Base-by-base conservation (phyloP, 2,797 vertebrate species). In the Epinephelus coioides region DNA sequence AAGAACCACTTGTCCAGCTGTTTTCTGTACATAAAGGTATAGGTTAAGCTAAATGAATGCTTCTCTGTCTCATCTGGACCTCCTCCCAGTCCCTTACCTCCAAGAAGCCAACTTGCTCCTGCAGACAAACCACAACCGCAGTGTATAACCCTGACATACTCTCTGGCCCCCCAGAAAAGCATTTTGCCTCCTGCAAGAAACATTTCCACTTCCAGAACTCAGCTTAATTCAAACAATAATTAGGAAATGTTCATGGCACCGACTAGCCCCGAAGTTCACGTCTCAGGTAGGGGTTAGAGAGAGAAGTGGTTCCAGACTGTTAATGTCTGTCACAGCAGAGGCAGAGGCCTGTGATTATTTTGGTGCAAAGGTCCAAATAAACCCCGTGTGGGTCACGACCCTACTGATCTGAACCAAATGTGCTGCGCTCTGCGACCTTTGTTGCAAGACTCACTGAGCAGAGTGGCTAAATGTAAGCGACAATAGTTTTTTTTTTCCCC, bases 381-480 rank as follows among this genome's bases (percentile, higher is more conserved):
- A 94, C 86, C 83, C 53, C 2, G 6, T 23, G 65, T 60, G 82
- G 89, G 90, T 93, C 86, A 59, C 6, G 79, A 93, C 93, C 92
- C 89, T 44, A 18, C 87, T 92, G 88, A 94, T 94, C 85, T 86
- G 89, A 94, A 92, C 91, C 93, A 94, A 95, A 95, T 94, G 93
- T 84, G 82, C 84, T 7, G 51, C 44, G 60, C 85, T 92, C 85
- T 85, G 76, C 55, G 53, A 83, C 80, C 84, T 89, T 87, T 79
- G 78, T 82, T 77, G 78, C 86, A 87, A 87, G 79, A 80, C 82
- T 79, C 67, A 73, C 30, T 4, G 6, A 6, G 69, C 67, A 49
- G 55, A 88, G 78, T 56, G 47, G 72, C 73, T 74, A 50, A 72
- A 69, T 12, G 54, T 46, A 60, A 71, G 61, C 15, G 72, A 86